phyloP scores from a whole-genome alignment of 2,113 vertebrate species.

The Stegastes partitus region DNA sequence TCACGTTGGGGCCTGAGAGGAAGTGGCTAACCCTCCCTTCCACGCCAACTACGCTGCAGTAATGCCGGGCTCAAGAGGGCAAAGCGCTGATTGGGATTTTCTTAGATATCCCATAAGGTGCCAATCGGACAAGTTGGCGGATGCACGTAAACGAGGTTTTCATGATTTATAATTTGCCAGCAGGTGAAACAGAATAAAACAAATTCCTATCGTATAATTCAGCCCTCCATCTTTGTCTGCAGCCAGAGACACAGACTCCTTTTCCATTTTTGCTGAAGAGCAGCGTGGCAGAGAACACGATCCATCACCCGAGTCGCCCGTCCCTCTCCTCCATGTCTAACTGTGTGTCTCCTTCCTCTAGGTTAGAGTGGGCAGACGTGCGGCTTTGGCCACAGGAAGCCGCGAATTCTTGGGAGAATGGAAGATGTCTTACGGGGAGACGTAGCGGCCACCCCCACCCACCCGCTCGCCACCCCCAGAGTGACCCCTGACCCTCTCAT shows the following conservation, averaged over 20 bases:
- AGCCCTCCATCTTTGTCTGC: constrained; percentile 43
- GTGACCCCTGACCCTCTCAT: constrained; percentile 81
- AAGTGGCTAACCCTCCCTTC: constrained; percentile 77
- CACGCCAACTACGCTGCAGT: constrained; percentile 53
- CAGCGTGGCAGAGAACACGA: constrained; percentile 53
- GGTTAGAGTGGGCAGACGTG: constrained; percentile 73
- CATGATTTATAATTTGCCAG: constrained; percentile 62
- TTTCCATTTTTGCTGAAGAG: constrained; percentile 76
- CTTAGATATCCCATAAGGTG: constrained; percentile 54
- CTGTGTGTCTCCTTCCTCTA: constrained; percentile 78
- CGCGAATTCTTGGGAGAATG: constrained; percentile 78
- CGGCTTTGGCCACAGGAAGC: constrained; percentile 80
- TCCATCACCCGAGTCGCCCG: constrained; percentile 67
- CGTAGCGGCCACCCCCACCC: constrained; percentile 44
- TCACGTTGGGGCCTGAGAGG: constrained; percentile 81
- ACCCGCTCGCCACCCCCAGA: constrained; percentile 68
- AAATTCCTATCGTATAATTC: constrained; percentile 47
- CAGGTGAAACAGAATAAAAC: constrained; percentile 57
- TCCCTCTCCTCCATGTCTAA: constrained; percentile 65
- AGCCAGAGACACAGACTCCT: constrained; percentile 68
- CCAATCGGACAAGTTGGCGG: constrained; percentile 67
- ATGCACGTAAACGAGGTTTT: constrained; percentile 64
- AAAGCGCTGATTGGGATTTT: constrained; percentile 74
- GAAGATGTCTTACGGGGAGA: constrained; percentile 75
- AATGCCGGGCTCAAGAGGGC: constrained; percentile 52